A percentile compares a stretch with the other conserved stretches of the same genome.
phyloP scores from a whole-genome alignment of 2,113 vertebrate genomes.

The Garra rufa region DNA sequence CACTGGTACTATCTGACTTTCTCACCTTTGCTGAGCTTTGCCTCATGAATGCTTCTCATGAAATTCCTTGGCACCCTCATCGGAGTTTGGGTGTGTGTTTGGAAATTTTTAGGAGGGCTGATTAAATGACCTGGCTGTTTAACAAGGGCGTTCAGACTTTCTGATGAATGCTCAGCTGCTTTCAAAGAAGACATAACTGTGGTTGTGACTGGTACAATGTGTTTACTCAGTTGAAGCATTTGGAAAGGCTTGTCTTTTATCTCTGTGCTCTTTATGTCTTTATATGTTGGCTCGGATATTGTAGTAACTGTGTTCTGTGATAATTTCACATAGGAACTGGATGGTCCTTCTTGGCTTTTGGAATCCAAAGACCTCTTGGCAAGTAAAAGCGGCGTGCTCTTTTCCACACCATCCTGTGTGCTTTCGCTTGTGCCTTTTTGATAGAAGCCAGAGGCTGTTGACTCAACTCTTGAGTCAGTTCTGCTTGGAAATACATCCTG shows the following conservation, averaged over 20 bases:
- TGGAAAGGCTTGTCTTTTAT: not conserved
- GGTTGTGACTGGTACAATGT: not conserved
- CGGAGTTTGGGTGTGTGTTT: conserved; percentile 11
- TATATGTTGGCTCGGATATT: not conserved
- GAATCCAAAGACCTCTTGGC: conserved; percentile 57
- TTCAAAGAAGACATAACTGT: conserved; percentile 3
- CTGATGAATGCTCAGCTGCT: not conserved
- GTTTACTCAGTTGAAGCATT: conserved; percentile 18
- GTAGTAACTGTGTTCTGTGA: not conserved
- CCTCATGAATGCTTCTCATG: conserved; percentile 7
- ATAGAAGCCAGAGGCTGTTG: conserved; percentile 2
- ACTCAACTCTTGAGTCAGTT: conserved; percentile 3
- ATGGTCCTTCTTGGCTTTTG: conserved; percentile 27
- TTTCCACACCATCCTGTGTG: not conserved
- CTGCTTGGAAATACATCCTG: conserved; percentile 2
- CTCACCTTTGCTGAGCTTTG: conserved; percentile 27
- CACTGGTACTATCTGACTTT: not conserved
- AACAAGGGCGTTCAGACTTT: not conserved
- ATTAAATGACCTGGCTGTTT: not conserved
- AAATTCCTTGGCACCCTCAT: not conserved
- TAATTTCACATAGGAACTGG: not conserved
- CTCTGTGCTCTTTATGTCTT: not conserved
- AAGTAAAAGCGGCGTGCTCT: conserved; percentile 36
- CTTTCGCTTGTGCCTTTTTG: not conserved
- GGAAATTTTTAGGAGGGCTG: conserved; percentile 20